A percentile compares a stretch with the other conserved stretches of the same genome.
Evolutionary conservation across 2,113 vertebrate genomes (phyloP).

Genomic region (Myiagra hebetior): DNA sequence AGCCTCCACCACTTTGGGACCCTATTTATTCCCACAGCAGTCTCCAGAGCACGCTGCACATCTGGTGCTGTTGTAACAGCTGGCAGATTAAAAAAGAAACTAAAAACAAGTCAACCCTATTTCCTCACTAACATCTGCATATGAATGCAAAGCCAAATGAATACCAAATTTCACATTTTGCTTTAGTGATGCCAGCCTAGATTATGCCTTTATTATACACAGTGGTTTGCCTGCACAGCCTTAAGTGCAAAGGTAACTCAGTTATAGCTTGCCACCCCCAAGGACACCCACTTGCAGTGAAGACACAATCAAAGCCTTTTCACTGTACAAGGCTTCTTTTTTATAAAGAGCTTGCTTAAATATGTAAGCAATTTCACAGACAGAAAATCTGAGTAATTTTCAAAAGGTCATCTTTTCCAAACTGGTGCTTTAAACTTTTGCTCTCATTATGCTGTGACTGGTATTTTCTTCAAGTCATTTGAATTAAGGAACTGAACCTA

Average conservation of each 20-base stretch:
- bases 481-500: neutral
- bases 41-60: neutral
- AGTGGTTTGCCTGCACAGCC: constrained; percentile 25
- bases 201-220: constrained; percentile 54
- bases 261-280: constrained; percentile 69
- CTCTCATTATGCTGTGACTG: constrained; percentile 19
- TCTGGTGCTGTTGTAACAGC: constrained; percentile 10
- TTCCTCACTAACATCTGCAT: constrained; percentile 36
- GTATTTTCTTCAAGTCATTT: constrained; percentile 26
- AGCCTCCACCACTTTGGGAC: neutral
- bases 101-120: constrained; percentile 28
- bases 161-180: constrained; percentile 43
- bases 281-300: constrained; percentile 73
- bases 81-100: constrained; percentile 20
- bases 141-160: constrained; percentile 27
- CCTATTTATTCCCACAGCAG: neutral
- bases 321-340: constrained; percentile 73
- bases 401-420: constrained; percentile 77
- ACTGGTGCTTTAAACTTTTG: constrained; percentile 48
- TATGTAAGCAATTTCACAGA: constrained; percentile 77
- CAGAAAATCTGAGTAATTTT: constrained; percentile 66
- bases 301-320: constrained; percentile 76
- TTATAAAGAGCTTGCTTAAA: constrained; percentile 68
- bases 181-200: constrained; percentile 46
- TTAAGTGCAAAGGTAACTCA: constrained; percentile 75